Evolutionary conservation across 2,113 vertebrate genomes (phyloP), one percentile per base, ranked within the genome.

Genomic region (Notiomystis cincta): DNA sequence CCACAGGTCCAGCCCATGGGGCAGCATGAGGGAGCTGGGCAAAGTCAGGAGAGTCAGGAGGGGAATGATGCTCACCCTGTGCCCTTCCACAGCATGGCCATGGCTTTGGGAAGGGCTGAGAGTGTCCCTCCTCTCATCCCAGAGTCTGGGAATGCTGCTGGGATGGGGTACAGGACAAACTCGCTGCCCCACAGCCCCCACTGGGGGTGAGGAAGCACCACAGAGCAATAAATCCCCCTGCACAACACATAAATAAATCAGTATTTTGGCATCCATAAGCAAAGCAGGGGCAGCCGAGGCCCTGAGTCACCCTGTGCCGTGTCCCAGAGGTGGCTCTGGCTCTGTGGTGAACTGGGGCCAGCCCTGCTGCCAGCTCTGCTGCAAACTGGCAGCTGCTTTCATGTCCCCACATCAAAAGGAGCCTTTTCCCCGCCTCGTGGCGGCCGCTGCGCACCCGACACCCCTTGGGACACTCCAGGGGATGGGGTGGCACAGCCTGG

Each of bases 391-490:
- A 13, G 28, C 15, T 40, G 6, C 71, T 95, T 95, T 95, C 35
- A 88, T 92, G 57, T 88, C 27, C 0, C 11, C 38, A 58, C 86
- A 90, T 82, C 66, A 82, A 70, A 76, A 40, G 14, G 48, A 53
- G 35, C 13, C 1, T 4, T 23, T 47, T 72, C 53, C 30, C 62
- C 7, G 0, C 66, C 33, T 57, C 0, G 30, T 18, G 6, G 2
- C 7, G 8, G 73, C 69, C 27, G 0, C 60, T 67, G 66, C 1
- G 0, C 1, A 3, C 13, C 47, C 86, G 20, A 47, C 53, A 0
- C 24, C 11, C 2, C 0, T 4, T 2, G 2, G 13, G 83, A 85
- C 61, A 18, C 28, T 38, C 62, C 1, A 21, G 4, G 4, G 60
- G 91, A 64, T 0, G 4, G 62, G 42, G 30, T 15, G 57, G 28